These are phyloP conservation scores for Peromyscus attwateri DNA, from an alignment of 2,797 vertebrate species.

Conservation along the genomic window DNA sequence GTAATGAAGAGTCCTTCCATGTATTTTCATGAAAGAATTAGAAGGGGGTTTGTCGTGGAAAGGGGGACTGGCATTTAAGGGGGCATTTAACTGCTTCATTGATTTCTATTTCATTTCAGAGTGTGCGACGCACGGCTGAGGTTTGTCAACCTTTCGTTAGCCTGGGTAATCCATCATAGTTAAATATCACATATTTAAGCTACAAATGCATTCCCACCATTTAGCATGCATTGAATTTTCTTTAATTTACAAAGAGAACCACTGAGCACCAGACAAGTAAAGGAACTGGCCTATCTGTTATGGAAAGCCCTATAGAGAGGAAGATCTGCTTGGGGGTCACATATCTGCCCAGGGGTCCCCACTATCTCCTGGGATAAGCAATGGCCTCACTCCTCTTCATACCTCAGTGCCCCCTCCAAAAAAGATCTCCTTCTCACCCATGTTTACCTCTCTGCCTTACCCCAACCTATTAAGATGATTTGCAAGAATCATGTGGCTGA, in stretches of 20 bases:
- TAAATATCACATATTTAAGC: constrained; percentile 78
- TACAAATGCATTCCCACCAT: constrained; percentile 69
- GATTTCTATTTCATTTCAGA: constrained; percentile 81
- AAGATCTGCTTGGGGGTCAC: neutral
- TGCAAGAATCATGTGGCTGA: neutral
- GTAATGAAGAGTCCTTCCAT: constrained; percentile 77
- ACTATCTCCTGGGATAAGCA: neutral
- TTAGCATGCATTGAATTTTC: constrained; percentile 65
- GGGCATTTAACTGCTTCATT: constrained; percentile 78
- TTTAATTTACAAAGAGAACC: constrained; percentile 74
- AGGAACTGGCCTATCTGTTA: constrained; percentile 15
- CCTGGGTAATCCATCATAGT: constrained; percentile 77
- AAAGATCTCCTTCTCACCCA: neutral
- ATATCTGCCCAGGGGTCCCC: neutral
- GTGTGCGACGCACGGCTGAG: constrained; percentile 4
- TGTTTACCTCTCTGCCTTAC: neutral
- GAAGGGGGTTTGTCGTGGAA: constrained; percentile 59
- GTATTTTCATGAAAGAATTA: constrained; percentile 80
- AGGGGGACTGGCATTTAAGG: constrained; percentile 78
- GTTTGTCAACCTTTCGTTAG: constrained; percentile 82
- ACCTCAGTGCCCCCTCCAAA: neutral
- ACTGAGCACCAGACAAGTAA: constrained; percentile 54
- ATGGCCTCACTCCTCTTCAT: neutral
- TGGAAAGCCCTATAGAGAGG: neutral
- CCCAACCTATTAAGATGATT: neutral